Percentiles rank a stretch among this genome's conserved stretches.
phyloP scores from a whole-genome alignment of 2,797 vertebrate species.

The Columba guinea region DNA sequence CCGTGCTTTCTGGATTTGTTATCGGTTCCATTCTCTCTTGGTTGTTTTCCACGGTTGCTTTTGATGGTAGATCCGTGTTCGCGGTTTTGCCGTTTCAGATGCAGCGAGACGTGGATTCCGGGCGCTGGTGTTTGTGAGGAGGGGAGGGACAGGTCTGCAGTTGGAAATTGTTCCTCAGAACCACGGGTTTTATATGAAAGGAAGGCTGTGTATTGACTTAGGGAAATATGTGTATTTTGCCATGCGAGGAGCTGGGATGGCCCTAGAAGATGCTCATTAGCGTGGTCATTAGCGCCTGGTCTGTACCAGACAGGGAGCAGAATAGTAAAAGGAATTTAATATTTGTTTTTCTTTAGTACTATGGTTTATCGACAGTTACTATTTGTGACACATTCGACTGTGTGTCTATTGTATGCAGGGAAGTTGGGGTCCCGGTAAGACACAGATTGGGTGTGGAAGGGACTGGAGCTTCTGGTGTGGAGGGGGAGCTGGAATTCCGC shows the following conservation, averaged over 20 bases:
- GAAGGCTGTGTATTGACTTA: not conserved
- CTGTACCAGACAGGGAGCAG: not conserved
- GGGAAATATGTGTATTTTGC: fast-evolving
- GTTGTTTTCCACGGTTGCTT: not conserved
- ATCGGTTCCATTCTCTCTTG: not conserved
- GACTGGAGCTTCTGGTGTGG: not conserved
- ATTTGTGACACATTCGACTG: fast-evolving
- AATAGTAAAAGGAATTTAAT: not conserved
- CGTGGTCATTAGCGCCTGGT: not conserved
- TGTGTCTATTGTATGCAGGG: not conserved
- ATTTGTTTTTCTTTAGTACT: not conserved
- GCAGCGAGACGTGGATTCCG: fast-evolving
- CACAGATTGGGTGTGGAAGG: not conserved
- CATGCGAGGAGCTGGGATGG: not conserved
- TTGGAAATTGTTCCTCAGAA: not conserved
- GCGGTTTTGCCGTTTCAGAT: not conserved
- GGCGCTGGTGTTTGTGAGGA: not conserved
- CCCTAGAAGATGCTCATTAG: not conserved
- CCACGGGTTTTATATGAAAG: not conserved
- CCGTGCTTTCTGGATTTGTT: not conserved
- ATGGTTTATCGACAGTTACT: not conserved
- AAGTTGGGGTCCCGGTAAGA: not conserved
- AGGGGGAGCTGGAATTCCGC: not conserved
- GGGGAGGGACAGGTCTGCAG: not conserved
- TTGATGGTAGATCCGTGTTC: not conserved